Conservation (phyloP, 2,888 invertebrate species). For the Perizoma affinitatum region DNA sequence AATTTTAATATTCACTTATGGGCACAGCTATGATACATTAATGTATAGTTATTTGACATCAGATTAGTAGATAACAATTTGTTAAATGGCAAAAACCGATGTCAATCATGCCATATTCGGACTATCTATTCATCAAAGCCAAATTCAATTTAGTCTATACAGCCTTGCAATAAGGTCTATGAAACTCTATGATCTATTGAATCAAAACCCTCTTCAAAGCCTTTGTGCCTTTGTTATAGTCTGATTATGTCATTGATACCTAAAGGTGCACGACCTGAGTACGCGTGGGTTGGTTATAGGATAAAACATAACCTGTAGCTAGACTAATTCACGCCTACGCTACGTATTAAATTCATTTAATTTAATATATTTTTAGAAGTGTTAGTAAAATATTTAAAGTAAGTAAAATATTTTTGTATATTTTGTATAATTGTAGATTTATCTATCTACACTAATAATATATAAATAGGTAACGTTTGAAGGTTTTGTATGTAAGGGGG, state of each 20-base stretch:
- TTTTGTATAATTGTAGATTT: too few relatives aligned
- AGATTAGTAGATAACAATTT: slow-evolving; percentile 18
- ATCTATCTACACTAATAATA: too few relatives aligned
- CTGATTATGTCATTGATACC: background rate
- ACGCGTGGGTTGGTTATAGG: slow-evolving; percentile 14
- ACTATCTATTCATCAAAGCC: slow-evolving; percentile 11
- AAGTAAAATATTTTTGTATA: too few relatives aligned
- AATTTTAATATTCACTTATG: too few relatives aligned
- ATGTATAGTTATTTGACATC: slow-evolving; percentile 7
- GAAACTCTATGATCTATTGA: background rate
- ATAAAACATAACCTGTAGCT: slow-evolving; percentile 14
- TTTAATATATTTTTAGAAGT: slow-evolving; percentile 12
- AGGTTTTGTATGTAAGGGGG: too few relatives aligned
- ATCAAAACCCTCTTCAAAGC: background rate
- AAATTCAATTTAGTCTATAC: slow-evolving; percentile 7
- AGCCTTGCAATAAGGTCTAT: slow-evolving; percentile 10
- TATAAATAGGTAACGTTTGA: too few relatives aligned
- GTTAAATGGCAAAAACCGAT: slow-evolving; percentile 22
- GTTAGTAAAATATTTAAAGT: too few relatives aligned
- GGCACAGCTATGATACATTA: background rate
- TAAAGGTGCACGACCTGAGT: slow-evolving; percentile 19
- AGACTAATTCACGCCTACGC: slow-evolving; percentile 18
- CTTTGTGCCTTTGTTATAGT: slow-evolving; percentile 15
- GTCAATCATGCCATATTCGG: slow-evolving; percentile 13
- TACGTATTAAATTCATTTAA: slow-evolving; percentile 14